Evolutionary conservation across 2,888 invertebrate species (phyloP).

Genomic region (Netelia inedita): DNA sequence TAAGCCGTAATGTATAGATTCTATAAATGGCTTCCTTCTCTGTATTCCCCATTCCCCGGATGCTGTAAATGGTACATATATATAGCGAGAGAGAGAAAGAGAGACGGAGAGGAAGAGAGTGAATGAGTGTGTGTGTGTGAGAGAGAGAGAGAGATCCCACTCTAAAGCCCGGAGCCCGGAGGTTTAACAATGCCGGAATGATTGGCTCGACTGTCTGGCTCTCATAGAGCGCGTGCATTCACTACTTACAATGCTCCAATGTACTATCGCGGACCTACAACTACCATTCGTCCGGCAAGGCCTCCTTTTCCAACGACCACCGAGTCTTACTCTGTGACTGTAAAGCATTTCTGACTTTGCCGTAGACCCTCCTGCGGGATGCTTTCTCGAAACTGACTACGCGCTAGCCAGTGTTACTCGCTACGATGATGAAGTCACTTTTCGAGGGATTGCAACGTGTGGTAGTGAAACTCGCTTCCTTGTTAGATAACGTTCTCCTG

Average conservation of each 20-base stretch:
- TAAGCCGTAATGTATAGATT: conserved; percentile 75
- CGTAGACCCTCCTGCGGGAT: background rate
- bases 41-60: conserved; percentile 47
- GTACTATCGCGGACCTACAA: conserved; percentile 77
- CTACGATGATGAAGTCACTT: too few relatives aligned
- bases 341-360: conserved; percentile 29
- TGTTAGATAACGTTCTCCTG: too few relatives aligned
- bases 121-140: too few relatives aligned
- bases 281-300: conserved; percentile 67
- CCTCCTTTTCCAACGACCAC: conserved; percentile 46
- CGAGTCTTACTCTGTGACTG: conserved; percentile 39
- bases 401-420: too few relatives aligned
- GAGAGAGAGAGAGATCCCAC: conserved; percentile 17
- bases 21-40: conserved; percentile 73
- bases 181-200: conserved; percentile 81
- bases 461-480: too few relatives aligned
- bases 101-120: too few relatives aligned
- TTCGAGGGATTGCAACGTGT: too few relatives aligned
- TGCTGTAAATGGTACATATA: conserved; percentile 7
- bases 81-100: background rate
- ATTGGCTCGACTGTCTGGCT: conserved; percentile 80
- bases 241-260: conserved; percentile 77
- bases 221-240: conserved; percentile 76
- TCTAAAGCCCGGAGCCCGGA: conserved; percentile 54
- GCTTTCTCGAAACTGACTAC: too few relatives aligned